Percentiles rank a stretch among this genome's conserved stretches.
Conservation (phyloP, 2,888 invertebrate genomes). For the Lasioglossum pauxillum region DNA sequence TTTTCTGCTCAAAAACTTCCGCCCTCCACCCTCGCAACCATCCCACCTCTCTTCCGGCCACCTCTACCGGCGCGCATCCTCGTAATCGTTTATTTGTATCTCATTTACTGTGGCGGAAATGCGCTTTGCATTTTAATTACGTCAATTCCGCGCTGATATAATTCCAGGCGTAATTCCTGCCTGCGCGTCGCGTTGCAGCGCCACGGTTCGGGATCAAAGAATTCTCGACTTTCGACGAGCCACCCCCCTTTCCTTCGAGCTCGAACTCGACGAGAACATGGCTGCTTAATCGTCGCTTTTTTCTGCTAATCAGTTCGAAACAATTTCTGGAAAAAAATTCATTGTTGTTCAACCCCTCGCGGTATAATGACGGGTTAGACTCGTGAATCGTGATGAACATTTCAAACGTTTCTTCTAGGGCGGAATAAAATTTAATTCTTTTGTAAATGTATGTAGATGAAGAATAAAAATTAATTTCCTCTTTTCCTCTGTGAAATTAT, state of each 20-base stretch:
- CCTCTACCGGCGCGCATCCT: neutral
- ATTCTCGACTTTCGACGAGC: neutral
- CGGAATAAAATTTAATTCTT: no score
- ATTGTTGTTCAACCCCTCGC: no score
- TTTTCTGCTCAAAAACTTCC: neutral
- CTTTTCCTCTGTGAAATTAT: no score
- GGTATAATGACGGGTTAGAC: no score
- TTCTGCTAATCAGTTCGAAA: no score
- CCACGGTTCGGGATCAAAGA: neutral
- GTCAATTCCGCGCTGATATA: conserved; percentile 33
- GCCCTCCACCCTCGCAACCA: neutral
- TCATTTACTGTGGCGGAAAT: conserved; percentile 34
- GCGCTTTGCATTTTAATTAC: conserved; percentile 50
- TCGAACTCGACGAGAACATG: neutral
- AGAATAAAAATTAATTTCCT: no score
- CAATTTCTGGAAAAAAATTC: no score
- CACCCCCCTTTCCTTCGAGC: neutral
- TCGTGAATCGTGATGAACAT: no score
- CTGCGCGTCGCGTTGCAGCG: neutral
- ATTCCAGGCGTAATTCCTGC: conserved; percentile 9
- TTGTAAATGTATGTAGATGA: no score
- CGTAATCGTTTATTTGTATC: conserved; percentile 43
- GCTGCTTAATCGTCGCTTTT: neutral
- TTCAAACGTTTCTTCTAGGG: no score
- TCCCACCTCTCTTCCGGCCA: neutral